Base-by-base conservation (phyloP, 2,888 invertebrate species). In the Ectemnius cavifrons region DNA sequence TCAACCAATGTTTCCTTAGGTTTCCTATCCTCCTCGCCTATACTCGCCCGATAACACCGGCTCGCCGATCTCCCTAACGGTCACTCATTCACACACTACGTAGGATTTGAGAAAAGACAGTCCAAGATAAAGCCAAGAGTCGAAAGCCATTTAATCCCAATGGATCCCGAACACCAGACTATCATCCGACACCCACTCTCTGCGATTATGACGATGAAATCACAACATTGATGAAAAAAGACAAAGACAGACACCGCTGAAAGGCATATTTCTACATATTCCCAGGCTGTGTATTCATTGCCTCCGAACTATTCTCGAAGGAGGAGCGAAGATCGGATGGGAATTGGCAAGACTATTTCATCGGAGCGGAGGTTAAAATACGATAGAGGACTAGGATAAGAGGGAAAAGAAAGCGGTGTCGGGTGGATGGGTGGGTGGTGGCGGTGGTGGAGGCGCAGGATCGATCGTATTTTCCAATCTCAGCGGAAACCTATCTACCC, bases 391-490 rank as follows among this genome's bases (percentile, higher is more conserved):
- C 27, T 49, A 62, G 71, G 59, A 71, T 77, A 75, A 79, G 65
- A 74, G 74, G 28, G 78, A 61, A 78, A 76, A 74, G 78, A 82
- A 82, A 78, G 60, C 62, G 56, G 60, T 63, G 63, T 63, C 56
- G 47, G 64, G 49, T 65, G 57, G 45, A n/a, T 2, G 23, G 56
- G 64, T 23, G 23, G 59, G 58, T 68, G 27, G 56, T 20, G 28
- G 23, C 52, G 37, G 57, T 46, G 70, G 46, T 56, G 59, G 56
- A 56, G 67, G 59, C 18, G 71, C 68, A 73, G 70, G 74, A 83
- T 83, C 83, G 83, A 83, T 83, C 81, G 83, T 81, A 83, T 83
- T 83, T 83, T 83, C 83, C 83, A 83, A 83, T 83, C 83, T 83
- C 83, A 77, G 72, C 79, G 75, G 83, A 83, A 79, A 83, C 83